Evolutionary conservation across 2,113 vertebrate species (phyloP).

Genomic region (Halcyon malimbica): DNA sequence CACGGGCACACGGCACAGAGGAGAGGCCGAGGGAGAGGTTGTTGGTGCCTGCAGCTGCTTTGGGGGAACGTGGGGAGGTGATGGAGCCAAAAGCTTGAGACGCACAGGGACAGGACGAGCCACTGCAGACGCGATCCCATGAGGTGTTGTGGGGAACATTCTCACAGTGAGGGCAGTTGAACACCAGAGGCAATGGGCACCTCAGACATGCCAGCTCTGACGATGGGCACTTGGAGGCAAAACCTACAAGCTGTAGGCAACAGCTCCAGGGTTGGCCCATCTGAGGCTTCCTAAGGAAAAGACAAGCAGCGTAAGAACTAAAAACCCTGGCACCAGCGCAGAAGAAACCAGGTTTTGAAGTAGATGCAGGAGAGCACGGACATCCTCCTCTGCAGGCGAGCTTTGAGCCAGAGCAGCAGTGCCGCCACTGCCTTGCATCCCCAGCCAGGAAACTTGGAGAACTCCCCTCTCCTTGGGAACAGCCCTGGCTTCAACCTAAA

Average conservation of each 20-base stretch:
- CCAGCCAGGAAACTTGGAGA: accelerated
- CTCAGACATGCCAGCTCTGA: no score
- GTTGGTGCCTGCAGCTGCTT: not conserved
- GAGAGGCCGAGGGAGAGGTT: not conserved
- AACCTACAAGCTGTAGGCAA: not conserved
- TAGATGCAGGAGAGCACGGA: no score
- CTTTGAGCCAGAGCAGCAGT: not conserved
- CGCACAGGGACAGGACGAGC: accelerated
- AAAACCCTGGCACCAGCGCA: not conserved
- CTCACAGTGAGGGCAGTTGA: accelerated
- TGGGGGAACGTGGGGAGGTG: not conserved
- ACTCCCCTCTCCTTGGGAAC: not conserved
- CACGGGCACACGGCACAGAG: accelerated
- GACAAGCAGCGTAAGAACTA: not conserved
- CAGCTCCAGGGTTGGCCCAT: not conserved
- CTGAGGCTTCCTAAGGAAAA: not conserved
- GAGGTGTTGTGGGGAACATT: accelerated
- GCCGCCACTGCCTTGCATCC: not conserved
- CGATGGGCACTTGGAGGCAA: not conserved
- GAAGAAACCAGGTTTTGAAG: not conserved
- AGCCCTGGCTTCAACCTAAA: not conserved
- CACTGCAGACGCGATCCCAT: not conserved
- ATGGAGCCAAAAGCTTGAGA: not conserved
- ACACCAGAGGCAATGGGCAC: accelerated
- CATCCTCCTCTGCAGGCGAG: not conserved